These are phyloP conservation scores for Gambusia affinis DNA, from an alignment of 2,113 vertebrate genomes.

Conservation along the genomic window DNA sequence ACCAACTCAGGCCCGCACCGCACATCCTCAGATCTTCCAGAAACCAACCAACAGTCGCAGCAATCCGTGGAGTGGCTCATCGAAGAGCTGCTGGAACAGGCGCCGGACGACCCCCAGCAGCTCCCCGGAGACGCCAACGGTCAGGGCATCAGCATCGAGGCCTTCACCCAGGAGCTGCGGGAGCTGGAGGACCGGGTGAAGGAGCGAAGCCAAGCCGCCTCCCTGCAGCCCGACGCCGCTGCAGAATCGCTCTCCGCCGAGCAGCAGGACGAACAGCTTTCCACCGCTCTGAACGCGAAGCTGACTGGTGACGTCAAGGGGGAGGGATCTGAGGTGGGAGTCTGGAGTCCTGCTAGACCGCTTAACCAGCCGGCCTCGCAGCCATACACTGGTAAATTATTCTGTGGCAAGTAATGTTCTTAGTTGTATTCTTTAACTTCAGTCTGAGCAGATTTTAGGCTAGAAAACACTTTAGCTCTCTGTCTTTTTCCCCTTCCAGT, in stretches of 20 bases:
- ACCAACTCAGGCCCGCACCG: conserved; percentile 20
- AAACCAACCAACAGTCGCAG: conserved; percentile 37
- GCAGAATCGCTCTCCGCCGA: conserved; percentile 41
- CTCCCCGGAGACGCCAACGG: conserved; percentile 69
- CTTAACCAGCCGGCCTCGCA: conserved; percentile 82
- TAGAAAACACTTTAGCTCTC: neutral
- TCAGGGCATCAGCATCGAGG: conserved; percentile 85
- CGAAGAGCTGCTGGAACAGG: conserved; percentile 83
- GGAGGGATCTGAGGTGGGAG: conserved; percentile 63
- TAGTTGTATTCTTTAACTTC: neutral
- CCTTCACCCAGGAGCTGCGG: conserved; percentile 87
- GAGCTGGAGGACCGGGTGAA: conserved; percentile 87
- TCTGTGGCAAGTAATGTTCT: neutral
- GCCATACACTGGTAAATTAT: conserved; percentile 90
- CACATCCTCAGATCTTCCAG: conserved; percentile 39
- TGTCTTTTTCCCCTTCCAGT: neutral
- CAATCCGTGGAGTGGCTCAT: conserved; percentile 84
- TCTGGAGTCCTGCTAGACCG: conserved; percentile 82
- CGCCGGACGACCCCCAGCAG: conserved; percentile 62
- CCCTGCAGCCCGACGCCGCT: conserved; percentile 30
- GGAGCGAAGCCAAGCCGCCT: conserved; percentile 41
- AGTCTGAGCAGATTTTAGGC: neutral
- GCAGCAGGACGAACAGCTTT: conserved; percentile 68
- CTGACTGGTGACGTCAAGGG: conserved; percentile 37
- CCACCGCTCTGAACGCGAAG: conserved; percentile 53